Evolutionary conservation across 2,797 vertebrate genomes (phyloP).

Genomic region (Tamandua tetradactyla): DNA sequence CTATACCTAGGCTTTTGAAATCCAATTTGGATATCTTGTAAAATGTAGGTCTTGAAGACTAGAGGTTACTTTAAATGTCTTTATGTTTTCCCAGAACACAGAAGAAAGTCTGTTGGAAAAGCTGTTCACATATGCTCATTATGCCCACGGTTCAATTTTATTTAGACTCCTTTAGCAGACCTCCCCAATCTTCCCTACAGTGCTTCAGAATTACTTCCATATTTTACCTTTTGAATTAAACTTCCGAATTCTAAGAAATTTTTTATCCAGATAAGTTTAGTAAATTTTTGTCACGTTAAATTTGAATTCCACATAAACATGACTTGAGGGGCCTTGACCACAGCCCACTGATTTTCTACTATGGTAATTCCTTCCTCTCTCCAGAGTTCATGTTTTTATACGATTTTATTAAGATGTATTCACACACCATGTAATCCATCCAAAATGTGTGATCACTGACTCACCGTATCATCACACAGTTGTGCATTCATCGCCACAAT

Average conservation of each 20-base stretch:
- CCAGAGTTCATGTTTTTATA: background rate
- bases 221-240: background rate
- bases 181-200: background rate
- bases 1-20: no score
- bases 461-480: no score
- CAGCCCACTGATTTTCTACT: background rate
- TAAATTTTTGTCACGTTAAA: background rate
- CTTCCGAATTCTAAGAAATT: background rate
- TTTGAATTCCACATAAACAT: background rate
- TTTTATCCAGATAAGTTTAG: no score
- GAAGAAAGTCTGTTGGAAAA: background rate
- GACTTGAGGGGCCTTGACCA: background rate
- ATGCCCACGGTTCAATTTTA: background rate
- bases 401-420: no score
- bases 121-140: background rate
- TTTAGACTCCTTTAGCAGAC: background rate
- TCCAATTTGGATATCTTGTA: background rate
- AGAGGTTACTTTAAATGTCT: background rate
- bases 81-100: background rate
- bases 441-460: no score
- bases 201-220: background rate
- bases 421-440: no score
- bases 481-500: no score
- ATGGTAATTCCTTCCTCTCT: background rate
- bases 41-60: background rate